Conservation (phyloP, 2,113 vertebrate genomes). For the Cygnus buccinator region DNA sequence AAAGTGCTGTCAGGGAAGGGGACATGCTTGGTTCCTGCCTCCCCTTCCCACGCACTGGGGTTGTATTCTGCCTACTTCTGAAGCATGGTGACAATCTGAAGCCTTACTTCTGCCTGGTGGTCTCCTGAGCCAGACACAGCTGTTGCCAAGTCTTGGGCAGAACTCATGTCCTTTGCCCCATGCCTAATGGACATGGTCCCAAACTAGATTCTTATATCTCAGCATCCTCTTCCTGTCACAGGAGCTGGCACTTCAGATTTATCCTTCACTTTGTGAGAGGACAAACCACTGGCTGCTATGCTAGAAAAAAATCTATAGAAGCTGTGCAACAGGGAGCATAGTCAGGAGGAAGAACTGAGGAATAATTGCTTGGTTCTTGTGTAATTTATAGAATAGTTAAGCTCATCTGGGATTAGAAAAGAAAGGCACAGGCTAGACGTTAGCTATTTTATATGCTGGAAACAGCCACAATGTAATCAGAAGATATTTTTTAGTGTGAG, state of each 20-base stretch:
- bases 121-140: neutral
- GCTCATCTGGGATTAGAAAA: neutral
- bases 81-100: neutral
- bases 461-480: neutral
- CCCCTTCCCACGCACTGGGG: neutral
- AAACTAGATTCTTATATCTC: neutral
- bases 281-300: neutral
- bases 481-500: neutral
- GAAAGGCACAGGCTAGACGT: neutral
- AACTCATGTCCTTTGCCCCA: neutral
- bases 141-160: neutral
- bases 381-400: neutral
- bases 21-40: neutral
- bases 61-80: neutral
- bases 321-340: neutral
- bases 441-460: neutral
- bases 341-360: neutral
- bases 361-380: neutral
- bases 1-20: neutral
- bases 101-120: neutral
- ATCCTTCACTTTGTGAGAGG: neutral
- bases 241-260: neutral
- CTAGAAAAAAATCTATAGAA: neutral
- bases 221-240: neutral
- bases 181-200: neutral